These are phyloP conservation scores for Bradypodion pumilum DNA, from an alignment of 2,797 vertebrate species.

Conservation along the genomic window DNA sequence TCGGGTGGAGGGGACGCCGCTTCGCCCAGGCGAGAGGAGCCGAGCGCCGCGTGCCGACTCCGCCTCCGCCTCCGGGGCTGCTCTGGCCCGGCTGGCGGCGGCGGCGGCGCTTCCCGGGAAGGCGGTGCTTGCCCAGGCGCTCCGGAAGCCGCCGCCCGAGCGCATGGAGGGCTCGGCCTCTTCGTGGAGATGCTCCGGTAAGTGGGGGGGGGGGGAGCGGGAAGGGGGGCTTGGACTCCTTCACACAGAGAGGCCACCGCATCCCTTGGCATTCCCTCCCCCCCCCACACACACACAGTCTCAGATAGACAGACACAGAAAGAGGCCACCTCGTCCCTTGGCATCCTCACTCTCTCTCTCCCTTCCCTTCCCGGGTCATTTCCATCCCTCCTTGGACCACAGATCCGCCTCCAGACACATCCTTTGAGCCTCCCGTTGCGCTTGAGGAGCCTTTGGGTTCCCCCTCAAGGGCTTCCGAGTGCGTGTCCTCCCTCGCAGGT, in stretches of 20 bases:
- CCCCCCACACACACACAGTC: too few relatives aligned
- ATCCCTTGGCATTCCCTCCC: too few relatives aligned
- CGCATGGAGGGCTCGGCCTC: conserved; percentile 25
- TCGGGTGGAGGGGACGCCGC: conserved; percentile 23
- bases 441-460: too few relatives aligned
- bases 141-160: not conserved
- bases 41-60: not conserved
- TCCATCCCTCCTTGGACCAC: not conserved
- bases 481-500: too few relatives aligned
- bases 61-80: not conserved
- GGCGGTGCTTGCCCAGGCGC: not conserved
- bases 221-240: not conserved
- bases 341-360: too few relatives aligned
- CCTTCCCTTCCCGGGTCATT: too few relatives aligned
- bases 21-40: not conserved
- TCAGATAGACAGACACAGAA: too few relatives aligned
- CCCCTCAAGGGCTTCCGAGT: too few relatives aligned
- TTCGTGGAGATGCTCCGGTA: conserved; percentile 12
- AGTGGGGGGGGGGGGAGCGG: not conserved
- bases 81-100: not conserved
- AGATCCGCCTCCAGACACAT: not conserved
- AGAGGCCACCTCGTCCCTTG: not conserved
- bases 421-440: too few relatives aligned
- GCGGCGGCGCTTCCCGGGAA: not conserved
- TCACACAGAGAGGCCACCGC: too few relatives aligned